A percentile compares a stretch with the other conserved stretches of the same genome.
phyloP scores from a whole-genome alignment of 2,888 invertebrate species.

The Alsophila aescularia region DNA sequence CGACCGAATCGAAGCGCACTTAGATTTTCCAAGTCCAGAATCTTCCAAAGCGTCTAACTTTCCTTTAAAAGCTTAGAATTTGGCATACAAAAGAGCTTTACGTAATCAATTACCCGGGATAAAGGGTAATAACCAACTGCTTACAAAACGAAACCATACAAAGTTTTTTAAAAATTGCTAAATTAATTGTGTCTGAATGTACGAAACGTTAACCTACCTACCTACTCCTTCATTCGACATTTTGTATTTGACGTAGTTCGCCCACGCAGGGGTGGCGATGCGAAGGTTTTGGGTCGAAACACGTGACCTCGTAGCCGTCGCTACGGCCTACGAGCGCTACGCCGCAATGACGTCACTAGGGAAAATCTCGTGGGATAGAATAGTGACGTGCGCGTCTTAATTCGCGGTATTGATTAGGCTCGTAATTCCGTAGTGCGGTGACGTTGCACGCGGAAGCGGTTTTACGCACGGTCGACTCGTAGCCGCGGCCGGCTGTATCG shows the following conservation, averaged over 20 bases:
- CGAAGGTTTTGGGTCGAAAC: conserved; percentile 39
- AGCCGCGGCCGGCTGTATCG: conserved; percentile 44
- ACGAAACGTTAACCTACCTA: conserved; percentile 39
- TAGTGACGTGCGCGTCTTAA: conserved; percentile 50
- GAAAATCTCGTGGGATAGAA: conserved; percentile 45
- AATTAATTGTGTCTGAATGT: conserved; percentile 44
- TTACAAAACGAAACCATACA: conserved; percentile 43
- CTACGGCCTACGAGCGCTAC: conserved; percentile 33
- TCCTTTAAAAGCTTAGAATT: neutral
- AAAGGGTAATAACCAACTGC: conserved; percentile 9
- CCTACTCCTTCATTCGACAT: conserved; percentile 40
- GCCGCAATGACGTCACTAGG: conserved; percentile 67
- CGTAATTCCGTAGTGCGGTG: conserved; percentile 45
- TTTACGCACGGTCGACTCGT: conserved; percentile 65
- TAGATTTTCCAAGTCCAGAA: neutral
- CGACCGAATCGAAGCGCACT: neutral
- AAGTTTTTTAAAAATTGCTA: conserved; percentile 40
- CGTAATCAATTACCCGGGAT: neutral
- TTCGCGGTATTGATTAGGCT: conserved; percentile 51
- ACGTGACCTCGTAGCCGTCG: conserved; percentile 54
- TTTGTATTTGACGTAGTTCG: conserved; percentile 46
- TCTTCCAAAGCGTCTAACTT: conserved; percentile 1
- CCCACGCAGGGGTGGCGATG: conserved; percentile 44
- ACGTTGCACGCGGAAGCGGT: conserved; percentile 72
- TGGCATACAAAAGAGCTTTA: neutral